A percentile compares a stretch with the other conserved stretches of the same genome.
Evolutionary conservation across 2,113 vertebrate genomes (phyloP).

Genomic region (Corythornis cristatus): DNA sequence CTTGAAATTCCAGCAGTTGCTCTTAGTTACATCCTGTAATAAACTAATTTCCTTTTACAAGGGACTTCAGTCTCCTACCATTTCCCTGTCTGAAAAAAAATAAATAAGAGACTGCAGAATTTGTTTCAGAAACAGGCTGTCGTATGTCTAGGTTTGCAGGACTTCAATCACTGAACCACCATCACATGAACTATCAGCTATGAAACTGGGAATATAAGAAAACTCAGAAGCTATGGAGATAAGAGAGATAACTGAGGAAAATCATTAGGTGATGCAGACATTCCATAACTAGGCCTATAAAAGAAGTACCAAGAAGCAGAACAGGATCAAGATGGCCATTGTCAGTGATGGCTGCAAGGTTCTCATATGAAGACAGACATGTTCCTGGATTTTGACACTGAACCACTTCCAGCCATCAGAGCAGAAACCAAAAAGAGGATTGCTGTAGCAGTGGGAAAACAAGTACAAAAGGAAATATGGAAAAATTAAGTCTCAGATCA

Average conservation of each 20-base stretch:
- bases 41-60: background rate
- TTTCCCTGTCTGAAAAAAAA: background rate
- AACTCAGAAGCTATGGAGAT: background rate
- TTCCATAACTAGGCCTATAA: background rate
- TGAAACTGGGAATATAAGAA: background rate
- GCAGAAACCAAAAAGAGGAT: background rate
- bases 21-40: background rate
- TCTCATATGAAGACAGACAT: background rate
- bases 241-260: background rate
- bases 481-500: background rate
- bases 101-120: background rate
- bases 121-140: background rate
- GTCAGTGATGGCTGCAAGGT: background rate
- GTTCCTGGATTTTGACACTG: background rate
- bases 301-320: background rate
- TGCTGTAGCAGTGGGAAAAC: background rate
- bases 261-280: background rate
- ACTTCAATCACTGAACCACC: background rate
- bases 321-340: background rate
- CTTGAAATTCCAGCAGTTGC: background rate
- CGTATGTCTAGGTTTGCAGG: background rate
- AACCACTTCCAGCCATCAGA: background rate
- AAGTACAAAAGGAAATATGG: background rate
- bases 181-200: background rate
- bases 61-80: background rate